These are phyloP conservation scores for Apis laboriosa DNA, from an alignment of 1,140 invertebrate species.

Conservation along the genomic window DNA sequence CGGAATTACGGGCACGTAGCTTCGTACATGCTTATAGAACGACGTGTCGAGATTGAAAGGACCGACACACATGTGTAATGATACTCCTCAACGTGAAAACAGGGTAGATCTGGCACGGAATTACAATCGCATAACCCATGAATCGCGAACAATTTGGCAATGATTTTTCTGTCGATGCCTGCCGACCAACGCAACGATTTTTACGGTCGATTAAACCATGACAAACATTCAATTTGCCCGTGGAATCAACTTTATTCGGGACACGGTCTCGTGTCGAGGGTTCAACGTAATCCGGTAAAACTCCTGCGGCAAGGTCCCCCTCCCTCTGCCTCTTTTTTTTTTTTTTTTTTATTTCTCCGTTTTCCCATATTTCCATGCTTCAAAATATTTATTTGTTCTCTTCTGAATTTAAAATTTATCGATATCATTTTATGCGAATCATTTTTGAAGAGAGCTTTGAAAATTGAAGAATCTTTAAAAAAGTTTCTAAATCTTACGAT, in stretches of 20 bases:
- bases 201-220: conserved; percentile 52
- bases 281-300: conserved; percentile 17
- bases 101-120: conserved; percentile 29
- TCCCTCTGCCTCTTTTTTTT: too few species aligned
- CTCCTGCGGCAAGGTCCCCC: neutral
- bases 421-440: too few species aligned
- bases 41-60: conserved; percentile 4
- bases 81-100: conserved; percentile 16
- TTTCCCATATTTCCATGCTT: neutral
- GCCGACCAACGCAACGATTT: conserved; percentile 20
- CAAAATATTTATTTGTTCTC: too few species aligned
- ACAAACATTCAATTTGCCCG: conserved; percentile 55
- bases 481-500: too few species aligned
- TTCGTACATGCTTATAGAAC: neutral
- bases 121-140: conserved; percentile 32
- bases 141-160: conserved; percentile 46
- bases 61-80: conserved; percentile 19
- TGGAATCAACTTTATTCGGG: conserved; percentile 35
- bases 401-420: too few species aligned
- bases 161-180: conserved; percentile 24
- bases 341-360: neutral
- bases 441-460: too few species aligned
- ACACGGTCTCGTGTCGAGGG: conserved; percentile 4
- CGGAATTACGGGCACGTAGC: conserved; percentile 12
- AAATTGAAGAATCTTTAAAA: too few species aligned